Evolutionary conservation across 2,113 vertebrate genomes (phyloP).

Genomic region (Rhea pennata): DNA sequence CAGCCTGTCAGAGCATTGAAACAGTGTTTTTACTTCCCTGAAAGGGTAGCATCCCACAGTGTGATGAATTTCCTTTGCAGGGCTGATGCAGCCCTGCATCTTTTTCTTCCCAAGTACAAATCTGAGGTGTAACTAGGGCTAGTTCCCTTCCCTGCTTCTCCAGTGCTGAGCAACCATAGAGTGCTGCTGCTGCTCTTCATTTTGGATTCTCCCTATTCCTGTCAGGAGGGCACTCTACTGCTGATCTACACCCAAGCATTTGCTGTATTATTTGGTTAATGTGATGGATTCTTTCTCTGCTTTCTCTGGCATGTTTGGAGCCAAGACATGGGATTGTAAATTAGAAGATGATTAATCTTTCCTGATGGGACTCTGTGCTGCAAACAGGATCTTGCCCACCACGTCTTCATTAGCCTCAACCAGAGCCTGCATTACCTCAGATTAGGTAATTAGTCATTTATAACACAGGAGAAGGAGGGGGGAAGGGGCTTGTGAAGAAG

Average conservation of each 20-base stretch:
- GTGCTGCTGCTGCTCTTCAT: neutral
- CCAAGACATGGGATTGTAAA: slow-evolving; percentile 47
- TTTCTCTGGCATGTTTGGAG: slow-evolving; percentile 47
- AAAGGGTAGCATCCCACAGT: neutral
- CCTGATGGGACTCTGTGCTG: slow-evolving; percentile 50
- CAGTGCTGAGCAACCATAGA: neutral
- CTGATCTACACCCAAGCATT: neutral
- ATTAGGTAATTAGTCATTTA: slow-evolving; percentile 74
- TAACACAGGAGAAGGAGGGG: slow-evolving; percentile 27
- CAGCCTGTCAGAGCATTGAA: neutral
- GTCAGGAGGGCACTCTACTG: neutral
- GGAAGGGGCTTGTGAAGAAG: slow-evolving; percentile 42
- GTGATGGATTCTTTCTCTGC: slow-evolving; percentile 66
- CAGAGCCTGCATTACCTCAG: slow-evolving; percentile 63
- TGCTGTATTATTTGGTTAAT: slow-evolving; percentile 57
- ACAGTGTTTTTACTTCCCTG: neutral
- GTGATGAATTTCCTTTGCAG: neutral
- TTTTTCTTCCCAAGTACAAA: neutral
- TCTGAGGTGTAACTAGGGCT: neutral
- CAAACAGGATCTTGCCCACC: slow-evolving; percentile 56
- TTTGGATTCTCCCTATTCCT: neutral
- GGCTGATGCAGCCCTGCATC: neutral
- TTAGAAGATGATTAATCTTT: slow-evolving; percentile 76
- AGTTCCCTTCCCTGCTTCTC: neutral
- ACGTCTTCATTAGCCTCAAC: slow-evolving; percentile 71